These are phyloP conservation scores for Yponomeuta malinellus DNA, from an alignment of 2,888 invertebrate genomes.

Conservation along the genomic window DNA sequence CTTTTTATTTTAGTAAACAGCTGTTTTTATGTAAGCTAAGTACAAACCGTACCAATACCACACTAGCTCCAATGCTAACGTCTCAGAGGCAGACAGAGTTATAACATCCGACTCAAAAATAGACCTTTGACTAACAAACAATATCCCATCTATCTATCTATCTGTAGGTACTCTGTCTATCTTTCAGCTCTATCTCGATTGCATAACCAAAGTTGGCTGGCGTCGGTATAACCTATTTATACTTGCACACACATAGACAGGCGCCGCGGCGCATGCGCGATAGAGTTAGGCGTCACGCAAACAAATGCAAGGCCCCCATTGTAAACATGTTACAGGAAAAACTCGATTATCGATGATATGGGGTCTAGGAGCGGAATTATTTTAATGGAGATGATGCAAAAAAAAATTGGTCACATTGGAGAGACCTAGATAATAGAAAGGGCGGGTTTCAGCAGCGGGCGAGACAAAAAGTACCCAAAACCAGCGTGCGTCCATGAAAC, in stretches of 20 bases:
- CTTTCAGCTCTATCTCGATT: conserved; percentile 51
- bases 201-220: conserved; percentile 53
- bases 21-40: background rate
- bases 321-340: conserved; percentile 9
- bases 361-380: background rate
- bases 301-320: background rate
- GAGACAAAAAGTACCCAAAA: no score
- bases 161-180: background rate
- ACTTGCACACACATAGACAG: conserved; percentile 25
- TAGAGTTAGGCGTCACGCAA: background rate
- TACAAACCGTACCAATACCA: background rate
- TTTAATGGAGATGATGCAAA: background rate
- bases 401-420: no score
- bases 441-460: no score
- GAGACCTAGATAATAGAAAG: no score
- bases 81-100: background rate
- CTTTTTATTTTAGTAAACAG: background rate
- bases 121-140: conserved; percentile 1
- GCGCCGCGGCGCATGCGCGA: conserved; percentile 10
- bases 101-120: background rate
- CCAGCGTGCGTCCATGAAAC: no score
- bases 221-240: conserved; percentile 41
- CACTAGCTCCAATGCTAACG: background rate
- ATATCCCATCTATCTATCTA: background rate
- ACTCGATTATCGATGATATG: conserved; percentile 1